Evolutionary conservation across 2,113 vertebrate species (phyloP).

Genomic region (Rhinichthys klamathensis): DNA sequence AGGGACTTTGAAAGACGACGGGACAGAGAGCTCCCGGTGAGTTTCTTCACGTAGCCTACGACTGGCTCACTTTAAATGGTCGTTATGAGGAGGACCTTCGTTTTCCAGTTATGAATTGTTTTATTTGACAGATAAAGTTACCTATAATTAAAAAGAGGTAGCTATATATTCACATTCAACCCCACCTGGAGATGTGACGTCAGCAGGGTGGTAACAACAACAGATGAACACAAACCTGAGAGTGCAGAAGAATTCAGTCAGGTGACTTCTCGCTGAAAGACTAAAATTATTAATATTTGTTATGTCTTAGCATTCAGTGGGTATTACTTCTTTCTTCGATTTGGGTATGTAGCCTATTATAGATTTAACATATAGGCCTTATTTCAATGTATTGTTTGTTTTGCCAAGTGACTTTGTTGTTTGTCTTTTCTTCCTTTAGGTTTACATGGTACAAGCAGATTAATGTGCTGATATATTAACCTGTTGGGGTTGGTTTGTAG

Average conservation of each 20-base stretch:
- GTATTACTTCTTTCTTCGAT: not conserved
- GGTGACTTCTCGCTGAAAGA: not conserved
- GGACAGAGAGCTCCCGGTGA: not conserved
- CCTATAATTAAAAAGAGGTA: not conserved
- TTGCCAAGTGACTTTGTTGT: not conserved
- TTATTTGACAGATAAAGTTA: not conserved
- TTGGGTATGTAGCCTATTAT: not conserved
- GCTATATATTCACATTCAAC: not conserved
- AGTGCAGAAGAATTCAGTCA: not conserved
- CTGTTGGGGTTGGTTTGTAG: slow-evolving; percentile 83
- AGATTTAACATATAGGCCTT: too few species aligned
- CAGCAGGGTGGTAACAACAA: slow-evolving; percentile 63
- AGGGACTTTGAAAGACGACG: not conserved
- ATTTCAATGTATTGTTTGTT: too few species aligned
- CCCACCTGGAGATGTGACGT: slow-evolving; percentile 55
- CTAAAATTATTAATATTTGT: not conserved
- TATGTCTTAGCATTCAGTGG: not conserved
- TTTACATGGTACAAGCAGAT: not conserved
- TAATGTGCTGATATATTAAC: not conserved
- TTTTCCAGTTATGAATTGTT: not conserved
- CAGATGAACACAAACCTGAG: slow-evolving; percentile 50
- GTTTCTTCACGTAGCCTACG: not conserved
- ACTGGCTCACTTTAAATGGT: not conserved
- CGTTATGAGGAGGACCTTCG: not conserved
- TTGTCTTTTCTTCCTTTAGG: not conserved